Evolutionary conservation across 1,140 invertebrate species (phyloP).

Genomic region (Drosophila seguyi): DNA sequence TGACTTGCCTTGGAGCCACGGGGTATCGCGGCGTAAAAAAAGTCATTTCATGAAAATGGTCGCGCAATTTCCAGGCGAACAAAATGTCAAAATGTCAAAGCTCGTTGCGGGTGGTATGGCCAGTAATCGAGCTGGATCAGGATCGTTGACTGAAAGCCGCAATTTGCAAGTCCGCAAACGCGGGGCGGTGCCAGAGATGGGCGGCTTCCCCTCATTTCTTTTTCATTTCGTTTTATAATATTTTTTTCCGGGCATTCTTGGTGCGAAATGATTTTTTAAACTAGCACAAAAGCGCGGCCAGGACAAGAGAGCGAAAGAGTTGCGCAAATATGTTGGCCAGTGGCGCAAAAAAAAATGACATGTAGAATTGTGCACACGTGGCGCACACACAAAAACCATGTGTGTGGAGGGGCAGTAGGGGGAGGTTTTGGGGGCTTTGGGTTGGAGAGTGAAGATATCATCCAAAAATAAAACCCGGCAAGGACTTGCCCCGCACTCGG

Average conservation of each 20-base stretch:
- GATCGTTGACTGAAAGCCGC: constrained; percentile 37
- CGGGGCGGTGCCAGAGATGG: background rate
- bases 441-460: constrained; percentile 38
- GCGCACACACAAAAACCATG: constrained; percentile 18
- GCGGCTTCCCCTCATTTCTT: background rate
- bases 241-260: constrained; percentile 24
- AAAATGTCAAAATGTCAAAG: constrained; percentile 28
- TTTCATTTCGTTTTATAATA: constrained; percentile 21
- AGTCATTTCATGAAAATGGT: background rate
- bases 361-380: constrained; percentile 60
- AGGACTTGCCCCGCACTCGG: constrained; percentile 22
- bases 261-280: constrained; percentile 42
- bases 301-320: constrained; percentile 35
- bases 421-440: background rate
- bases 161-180: constrained; percentile 47
- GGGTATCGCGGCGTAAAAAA: constrained; percentile 5
- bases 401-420: background rate
- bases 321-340: constrained; percentile 60
- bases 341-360: constrained; percentile 45
- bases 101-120: constrained; percentile 1
- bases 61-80: background rate
- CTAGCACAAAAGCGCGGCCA: constrained; percentile 31
- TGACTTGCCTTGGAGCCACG: background rate
- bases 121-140: constrained; percentile 26
- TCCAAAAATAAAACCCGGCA: constrained; percentile 52